Evolutionary conservation across 2,797 vertebrate genomes (phyloP).

Genomic region (Acipenser oxyrinchus): DNA sequence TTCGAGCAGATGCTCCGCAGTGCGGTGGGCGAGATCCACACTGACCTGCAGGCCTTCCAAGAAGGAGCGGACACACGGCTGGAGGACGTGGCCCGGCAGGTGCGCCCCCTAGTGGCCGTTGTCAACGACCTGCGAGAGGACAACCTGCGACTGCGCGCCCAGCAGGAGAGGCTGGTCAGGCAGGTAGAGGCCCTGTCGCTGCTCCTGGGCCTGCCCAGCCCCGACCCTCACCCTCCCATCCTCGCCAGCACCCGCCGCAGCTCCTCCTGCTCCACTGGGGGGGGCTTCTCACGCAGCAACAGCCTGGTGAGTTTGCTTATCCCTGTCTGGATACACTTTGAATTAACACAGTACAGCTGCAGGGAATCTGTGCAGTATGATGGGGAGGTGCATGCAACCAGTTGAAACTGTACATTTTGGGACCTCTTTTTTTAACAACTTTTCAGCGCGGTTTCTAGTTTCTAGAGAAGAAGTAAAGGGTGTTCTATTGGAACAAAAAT

Average conservation of each 20-base stretch:
- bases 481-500: no score
- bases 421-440: no score
- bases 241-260: constrained; percentile 62
- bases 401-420: no score
- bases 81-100: constrained; percentile 38
- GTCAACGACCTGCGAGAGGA: constrained; percentile 63
- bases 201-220: constrained; percentile 44
- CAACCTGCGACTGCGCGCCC: constrained; percentile 60
- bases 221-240: constrained; percentile 60
- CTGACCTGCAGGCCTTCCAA: constrained; percentile 66
- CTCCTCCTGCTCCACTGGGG: constrained; percentile 49
- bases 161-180: constrained; percentile 59
- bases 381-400: no score
- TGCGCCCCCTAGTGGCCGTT: constrained; percentile 50
- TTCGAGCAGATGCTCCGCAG: constrained; percentile 49
- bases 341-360: no score
- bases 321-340: no score
- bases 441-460: no score
- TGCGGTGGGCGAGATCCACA: constrained; percentile 59
- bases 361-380: no score
- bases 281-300: constrained; percentile 43
- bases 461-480: no score
- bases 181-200: constrained; percentile 60
- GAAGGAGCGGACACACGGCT: constrained; percentile 55
- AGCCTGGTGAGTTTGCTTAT: constrained; percentile 50